Evolutionary conservation across 1,140 invertebrate genomes (phyloP).

Genomic region (Gerris buenoi): DNA sequence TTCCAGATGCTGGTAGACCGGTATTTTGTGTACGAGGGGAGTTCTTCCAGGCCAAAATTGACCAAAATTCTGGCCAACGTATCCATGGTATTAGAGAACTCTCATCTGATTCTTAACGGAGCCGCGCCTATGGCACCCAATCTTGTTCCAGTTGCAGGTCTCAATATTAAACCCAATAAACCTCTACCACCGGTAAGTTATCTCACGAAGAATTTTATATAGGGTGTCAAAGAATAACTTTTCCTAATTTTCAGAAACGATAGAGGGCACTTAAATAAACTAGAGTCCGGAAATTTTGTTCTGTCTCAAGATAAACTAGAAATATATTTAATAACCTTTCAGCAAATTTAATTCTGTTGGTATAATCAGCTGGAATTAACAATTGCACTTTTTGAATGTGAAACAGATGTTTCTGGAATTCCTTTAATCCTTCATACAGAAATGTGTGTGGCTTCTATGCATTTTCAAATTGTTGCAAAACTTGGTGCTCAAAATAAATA

Average conservation of each 20-base stretch:
- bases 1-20: background rate
- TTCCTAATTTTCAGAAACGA: too few relatives aligned
- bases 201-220: background rate
- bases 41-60: conserved; percentile 38
- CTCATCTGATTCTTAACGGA: conserved; percentile 19
- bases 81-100: conserved; percentile 24
- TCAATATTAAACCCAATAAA: conserved; percentile 41
- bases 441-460: too few relatives aligned
- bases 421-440: too few relatives aligned
- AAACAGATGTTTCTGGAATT: too few relatives aligned
- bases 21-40: conserved; percentile 6
- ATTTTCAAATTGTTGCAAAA: too few relatives aligned
- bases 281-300: background rate
- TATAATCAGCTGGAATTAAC: too few relatives aligned
- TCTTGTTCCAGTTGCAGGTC: conserved; percentile 42
- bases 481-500: too few relatives aligned
- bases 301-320: too few relatives aligned
- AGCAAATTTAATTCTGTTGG: too few relatives aligned
- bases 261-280: too few relatives aligned
- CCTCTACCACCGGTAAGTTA: conserved; percentile 35
- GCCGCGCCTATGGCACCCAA: conserved; percentile 9
- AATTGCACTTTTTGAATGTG: too few relatives aligned
- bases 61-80: conserved; percentile 20
- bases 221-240: background rate
- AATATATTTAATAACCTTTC: too few relatives aligned